Base-by-base conservation (phyloP, 2,888 invertebrate species). In the Agonum fuliginosum region DNA sequence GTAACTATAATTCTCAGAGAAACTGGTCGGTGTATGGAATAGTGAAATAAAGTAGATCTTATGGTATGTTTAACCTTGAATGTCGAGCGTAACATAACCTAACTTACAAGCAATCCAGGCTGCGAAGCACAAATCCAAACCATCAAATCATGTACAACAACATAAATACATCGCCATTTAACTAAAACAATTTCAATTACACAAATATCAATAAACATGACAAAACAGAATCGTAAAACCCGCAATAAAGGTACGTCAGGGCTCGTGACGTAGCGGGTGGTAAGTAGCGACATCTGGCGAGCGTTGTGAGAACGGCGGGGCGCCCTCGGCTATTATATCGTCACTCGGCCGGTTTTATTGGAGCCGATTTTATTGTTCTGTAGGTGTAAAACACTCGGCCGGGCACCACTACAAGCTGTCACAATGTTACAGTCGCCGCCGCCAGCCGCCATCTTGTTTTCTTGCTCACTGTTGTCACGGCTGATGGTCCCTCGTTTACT, bases 361-460 rank as follows among this genome's bases (percentile, higher is more conserved):
- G 81, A 83, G 81, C 80, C 81, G 83, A 84, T 84, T 84, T 84
- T 83, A 84, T 84, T 84, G 82, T 84, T 82, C 83, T 81, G 84
- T 83, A 84, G 84, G 84, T 84, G 84, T 84, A 84, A 84, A 84
- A 83, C 84, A 82, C 51, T 70, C 43, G 46, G 12, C 43, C 70
- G 43, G 24, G 22, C 46, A 48, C 43, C 43, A 27, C 46, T 46
- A 70, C 70, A 70, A 70, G 70, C 70, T 70, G 70, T 70, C 70
- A 70, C 70, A 70, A 70, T 70, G 70, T 70, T 62, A 62, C 27
- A 58, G 14, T 6, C 5, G 27, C 17, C 3, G 58, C 14, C 58
- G 58, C 58, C 58, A 62, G n/a, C n/a, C n/a, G n/a, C n/a, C n/a
- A n/a, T n/a, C n/a, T n/a, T n/a, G n/a, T n/a, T n/a, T n/a, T 62